Conservation (phyloP, 2,797 vertebrate genomes). For the Gadopsis bispinosus region DNA sequence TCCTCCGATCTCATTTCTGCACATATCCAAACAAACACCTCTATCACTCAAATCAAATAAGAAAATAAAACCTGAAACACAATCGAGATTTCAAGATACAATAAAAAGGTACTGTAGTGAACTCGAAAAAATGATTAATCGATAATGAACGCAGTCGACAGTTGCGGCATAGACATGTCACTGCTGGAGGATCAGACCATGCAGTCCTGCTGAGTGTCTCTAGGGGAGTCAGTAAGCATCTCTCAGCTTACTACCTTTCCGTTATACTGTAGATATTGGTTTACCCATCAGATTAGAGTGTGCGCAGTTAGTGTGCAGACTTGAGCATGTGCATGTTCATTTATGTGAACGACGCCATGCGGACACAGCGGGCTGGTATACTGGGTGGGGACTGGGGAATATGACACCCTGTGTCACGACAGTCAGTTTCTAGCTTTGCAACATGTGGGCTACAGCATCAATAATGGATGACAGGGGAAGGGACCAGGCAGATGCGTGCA, state of each 20-base stretch:
- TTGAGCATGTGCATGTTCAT: not conserved
- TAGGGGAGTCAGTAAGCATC: not conserved
- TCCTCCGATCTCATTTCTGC: not conserved
- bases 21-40: not conserved
- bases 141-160: not conserved
- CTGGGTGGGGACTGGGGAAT: constrained; percentile 48
- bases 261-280: constrained; percentile 13
- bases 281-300: constrained; percentile 10
- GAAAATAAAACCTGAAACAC: not conserved
- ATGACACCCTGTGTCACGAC: constrained; percentile 55
- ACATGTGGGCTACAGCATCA: constrained; percentile 72
- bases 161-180: not conserved
- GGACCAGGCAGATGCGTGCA: constrained; percentile 10
- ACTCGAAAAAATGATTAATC: not conserved
- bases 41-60: not conserved
- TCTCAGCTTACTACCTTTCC: not conserved
- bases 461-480: constrained; percentile 72
- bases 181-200: not conserved
- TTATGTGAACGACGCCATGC: constrained; percentile 11
- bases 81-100: not conserved
- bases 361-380: not conserved
- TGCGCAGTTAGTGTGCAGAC: not conserved
- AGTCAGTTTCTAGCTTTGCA: constrained; percentile 58
- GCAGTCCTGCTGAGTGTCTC: not conserved
- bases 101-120: not conserved